phyloP scores from a whole-genome alignment of 2,113 vertebrate species.

The Polyodon spathula region DNA sequence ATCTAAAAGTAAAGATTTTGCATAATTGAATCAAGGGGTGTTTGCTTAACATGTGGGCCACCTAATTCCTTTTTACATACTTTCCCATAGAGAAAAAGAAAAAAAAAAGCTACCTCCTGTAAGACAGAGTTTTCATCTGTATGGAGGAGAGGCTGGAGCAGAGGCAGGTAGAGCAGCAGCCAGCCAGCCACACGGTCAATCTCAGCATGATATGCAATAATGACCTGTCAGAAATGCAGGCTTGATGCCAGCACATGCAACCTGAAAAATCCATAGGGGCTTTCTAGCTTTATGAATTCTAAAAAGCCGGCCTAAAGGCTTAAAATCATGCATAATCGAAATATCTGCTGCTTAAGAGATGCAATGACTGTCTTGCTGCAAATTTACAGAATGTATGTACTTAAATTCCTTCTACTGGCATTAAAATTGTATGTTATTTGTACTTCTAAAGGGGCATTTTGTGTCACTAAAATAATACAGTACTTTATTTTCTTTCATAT shows the following conservation, averaged over 20 bases:
- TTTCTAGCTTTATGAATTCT: conserved; percentile 59
- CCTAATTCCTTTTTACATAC: no score
- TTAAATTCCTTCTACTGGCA: no score
- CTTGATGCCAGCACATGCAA: conserved; percentile 43
- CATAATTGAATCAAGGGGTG: conserved; percentile 16
- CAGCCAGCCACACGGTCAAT: conserved; percentile 28
- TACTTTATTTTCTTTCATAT: no score
- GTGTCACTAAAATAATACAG: no score
- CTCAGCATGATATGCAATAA: conserved; percentile 65
- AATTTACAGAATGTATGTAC: no score
- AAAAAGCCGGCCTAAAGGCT: conserved; percentile 49
- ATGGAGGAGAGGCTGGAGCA: conserved; percentile 11
- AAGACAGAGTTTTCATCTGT: conserved; percentile 9
- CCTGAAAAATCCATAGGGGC: conserved; percentile 64
- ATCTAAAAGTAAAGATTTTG: conserved; percentile 32
- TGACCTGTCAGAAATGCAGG: conserved; percentile 70
- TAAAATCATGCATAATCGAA: conserved; percentile 50
- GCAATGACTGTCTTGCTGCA: conserved; percentile 10
- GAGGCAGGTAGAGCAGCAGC: conserved; percentile 24
- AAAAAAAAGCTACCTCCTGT: conserved; percentile 14
- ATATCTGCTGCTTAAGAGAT: conserved; percentile 32
- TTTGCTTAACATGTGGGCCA: no score
- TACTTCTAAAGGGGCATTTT: no score
- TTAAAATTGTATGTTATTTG: no score
- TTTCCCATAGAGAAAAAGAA: conserved; percentile 9